Evolutionary conservation across 64 coral and sea anemone species (phyloP).

Genomic region (Porites australiensis): DNA sequence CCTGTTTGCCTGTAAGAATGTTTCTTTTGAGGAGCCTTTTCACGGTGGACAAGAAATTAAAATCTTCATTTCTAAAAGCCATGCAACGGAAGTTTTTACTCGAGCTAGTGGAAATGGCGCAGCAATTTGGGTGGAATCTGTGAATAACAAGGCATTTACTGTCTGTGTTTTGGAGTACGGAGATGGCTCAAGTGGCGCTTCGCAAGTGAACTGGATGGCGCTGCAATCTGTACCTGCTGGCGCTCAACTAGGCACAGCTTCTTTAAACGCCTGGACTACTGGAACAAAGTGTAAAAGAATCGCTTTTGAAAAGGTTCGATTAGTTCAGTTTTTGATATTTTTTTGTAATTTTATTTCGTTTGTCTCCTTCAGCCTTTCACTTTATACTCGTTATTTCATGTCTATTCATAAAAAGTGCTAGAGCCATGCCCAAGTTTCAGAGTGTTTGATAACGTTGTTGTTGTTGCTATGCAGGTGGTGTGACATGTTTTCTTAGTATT

Average conservation of each 20-base stretch:
- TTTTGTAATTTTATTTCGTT: too few relatives aligned
- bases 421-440: too few relatives aligned
- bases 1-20: constrained; percentile 3
- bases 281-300: constrained; percentile 71
- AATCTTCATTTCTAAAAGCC: constrained; percentile 31
- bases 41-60: constrained; percentile 11
- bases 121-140: constrained; percentile 59
- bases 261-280: constrained; percentile 52
- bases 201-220: constrained; percentile 57
- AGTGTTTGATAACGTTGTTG: too few relatives aligned
- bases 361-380: too few relatives aligned
- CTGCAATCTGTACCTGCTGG: constrained; percentile 40
- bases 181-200: constrained; percentile 46
- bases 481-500: too few relatives aligned
- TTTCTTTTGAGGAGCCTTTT: constrained; percentile 27
- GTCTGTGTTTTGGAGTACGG: constrained; percentile 44
- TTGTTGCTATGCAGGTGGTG: too few relatives aligned
- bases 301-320: constrained; percentile 40
- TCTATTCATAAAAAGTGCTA: too few relatives aligned
- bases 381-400: too few relatives aligned
- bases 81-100: neutral
- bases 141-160: constrained; percentile 15
- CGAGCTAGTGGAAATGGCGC: constrained; percentile 50
- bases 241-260: constrained; percentile 41
- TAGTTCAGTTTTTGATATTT: too few relatives aligned